phyloP scores from a whole-genome alignment of 2,113 vertebrate species.

The Notarius lentiginosus region DNA sequence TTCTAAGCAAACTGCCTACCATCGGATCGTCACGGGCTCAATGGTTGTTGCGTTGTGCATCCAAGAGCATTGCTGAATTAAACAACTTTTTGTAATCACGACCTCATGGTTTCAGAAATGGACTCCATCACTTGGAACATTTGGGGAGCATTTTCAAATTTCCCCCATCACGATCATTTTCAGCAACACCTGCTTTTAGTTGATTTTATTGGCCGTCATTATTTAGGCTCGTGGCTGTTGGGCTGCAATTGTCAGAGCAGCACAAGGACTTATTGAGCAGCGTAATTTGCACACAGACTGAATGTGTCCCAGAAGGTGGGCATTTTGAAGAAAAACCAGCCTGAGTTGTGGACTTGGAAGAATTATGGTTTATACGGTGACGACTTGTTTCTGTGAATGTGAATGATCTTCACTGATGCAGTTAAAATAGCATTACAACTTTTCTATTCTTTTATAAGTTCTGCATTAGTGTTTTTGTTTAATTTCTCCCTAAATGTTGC shows the following conservation, averaged over 20 bases:
- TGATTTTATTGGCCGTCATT: background rate
- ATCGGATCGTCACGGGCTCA: background rate
- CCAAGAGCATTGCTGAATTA: background rate
- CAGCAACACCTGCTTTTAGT: background rate
- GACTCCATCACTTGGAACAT: background rate
- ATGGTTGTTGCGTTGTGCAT: background rate
- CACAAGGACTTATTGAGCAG: background rate
- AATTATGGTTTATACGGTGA: background rate
- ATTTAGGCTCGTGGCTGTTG: background rate
- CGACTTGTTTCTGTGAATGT: background rate
- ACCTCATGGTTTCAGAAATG: background rate
- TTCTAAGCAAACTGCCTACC: background rate
- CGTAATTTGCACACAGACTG: background rate
- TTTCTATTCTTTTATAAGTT: background rate
- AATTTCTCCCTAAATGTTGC: conserved; percentile 30
- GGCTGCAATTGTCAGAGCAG: background rate
- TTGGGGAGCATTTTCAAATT: conserved; percentile 50
- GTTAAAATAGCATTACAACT: background rate
- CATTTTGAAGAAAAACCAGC: background rate
- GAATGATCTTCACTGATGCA: background rate
- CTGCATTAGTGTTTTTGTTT: background rate
- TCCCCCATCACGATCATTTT: conserved; percentile 3
- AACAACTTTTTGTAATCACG: background rate
- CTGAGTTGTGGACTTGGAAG: background rate
- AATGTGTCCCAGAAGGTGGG: background rate